Conservation (phyloP, 2,797 vertebrate genomes). For the Sebastes minor region DNA sequence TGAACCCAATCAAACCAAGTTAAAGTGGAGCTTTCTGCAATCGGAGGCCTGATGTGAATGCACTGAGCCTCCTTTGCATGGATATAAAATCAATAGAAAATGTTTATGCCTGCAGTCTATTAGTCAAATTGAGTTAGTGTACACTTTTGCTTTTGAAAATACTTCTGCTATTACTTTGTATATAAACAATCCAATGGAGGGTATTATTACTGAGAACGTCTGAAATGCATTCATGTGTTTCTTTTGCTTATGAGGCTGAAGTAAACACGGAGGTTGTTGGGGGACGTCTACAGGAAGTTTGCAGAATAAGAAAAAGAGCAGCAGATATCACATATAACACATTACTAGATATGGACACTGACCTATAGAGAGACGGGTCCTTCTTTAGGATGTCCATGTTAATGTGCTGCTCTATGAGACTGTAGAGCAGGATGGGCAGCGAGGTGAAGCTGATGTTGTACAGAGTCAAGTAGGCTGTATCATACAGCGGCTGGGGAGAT, state of each 20-base stretch:
- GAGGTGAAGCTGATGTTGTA: slow-evolving; percentile 99
- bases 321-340: not conserved
- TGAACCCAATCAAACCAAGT: not conserved
- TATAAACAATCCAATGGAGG: not conserved
- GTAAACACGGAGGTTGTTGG: rapidly evolving
- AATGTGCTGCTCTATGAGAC: slow-evolving; percentile 96
- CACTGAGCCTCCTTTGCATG: not conserved
- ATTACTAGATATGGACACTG: not conserved
- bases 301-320: not conserved
- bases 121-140: not conserved
- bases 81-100: slow-evolving; percentile 5
- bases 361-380: slow-evolving; percentile 94
- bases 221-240: not conserved
- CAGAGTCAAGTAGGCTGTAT: slow-evolving; percentile 95
- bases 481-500: slow-evolving; percentile 90
- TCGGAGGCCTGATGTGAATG: not conserved
- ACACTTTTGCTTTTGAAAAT: not conserved
- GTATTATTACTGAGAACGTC: not conserved
- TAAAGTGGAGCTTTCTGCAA: not conserved
- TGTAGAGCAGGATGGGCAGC: slow-evolving; percentile 95
- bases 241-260: not conserved
- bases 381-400: slow-evolving; percentile 91
- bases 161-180: not conserved
- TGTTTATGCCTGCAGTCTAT: not conserved
- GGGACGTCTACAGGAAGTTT: not conserved